Conservation (phyloP, 2,888 invertebrate genomes). For the Eupithecia insigniata region DNA sequence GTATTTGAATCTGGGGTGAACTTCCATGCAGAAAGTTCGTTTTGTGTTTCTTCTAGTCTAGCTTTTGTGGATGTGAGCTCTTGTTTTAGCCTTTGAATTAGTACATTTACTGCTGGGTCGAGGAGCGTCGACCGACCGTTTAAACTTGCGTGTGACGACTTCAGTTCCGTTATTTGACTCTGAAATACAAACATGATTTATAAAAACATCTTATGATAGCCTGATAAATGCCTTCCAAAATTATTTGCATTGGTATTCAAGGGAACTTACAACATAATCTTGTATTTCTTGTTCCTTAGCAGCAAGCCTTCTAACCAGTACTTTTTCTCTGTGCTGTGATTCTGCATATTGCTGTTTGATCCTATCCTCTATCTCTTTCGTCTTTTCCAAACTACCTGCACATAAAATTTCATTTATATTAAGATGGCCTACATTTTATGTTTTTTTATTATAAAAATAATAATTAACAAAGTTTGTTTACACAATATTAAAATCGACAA, state of each 20-base stretch:
- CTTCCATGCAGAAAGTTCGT: conserved; percentile 99
- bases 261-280: conserved; percentile 93
- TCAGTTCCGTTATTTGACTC: conserved; percentile 97
- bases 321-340: conserved; percentile 95
- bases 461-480: neutral
- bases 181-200: conserved; percentile 65
- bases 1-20: conserved; percentile 99
- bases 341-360: conserved; percentile 92
- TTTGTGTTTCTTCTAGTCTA: conserved; percentile 97
- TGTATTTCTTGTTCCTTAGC: conserved; percentile 98
- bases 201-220: neutral
- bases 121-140: conserved; percentile 88
- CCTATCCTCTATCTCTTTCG: conserved; percentile 91
- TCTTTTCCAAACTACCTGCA: conserved; percentile 88
- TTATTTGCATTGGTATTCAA: conserved; percentile 7
- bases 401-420: conserved; percentile 47
- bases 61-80: conserved; percentile 95
- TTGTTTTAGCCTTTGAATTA: conserved; percentile 94
- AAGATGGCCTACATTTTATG: too few relatives aligned
- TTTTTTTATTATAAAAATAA: neutral
- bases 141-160: conserved; percentile 94
- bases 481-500: conserved; percentile 70
- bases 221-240: neutral
- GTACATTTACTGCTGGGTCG: conserved; percentile 97
- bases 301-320: conserved; percentile 95